These are phyloP conservation scores for Sisyra terminalis DNA, from an alignment of 2,888 invertebrate species.

Conservation along the genomic window DNA sequence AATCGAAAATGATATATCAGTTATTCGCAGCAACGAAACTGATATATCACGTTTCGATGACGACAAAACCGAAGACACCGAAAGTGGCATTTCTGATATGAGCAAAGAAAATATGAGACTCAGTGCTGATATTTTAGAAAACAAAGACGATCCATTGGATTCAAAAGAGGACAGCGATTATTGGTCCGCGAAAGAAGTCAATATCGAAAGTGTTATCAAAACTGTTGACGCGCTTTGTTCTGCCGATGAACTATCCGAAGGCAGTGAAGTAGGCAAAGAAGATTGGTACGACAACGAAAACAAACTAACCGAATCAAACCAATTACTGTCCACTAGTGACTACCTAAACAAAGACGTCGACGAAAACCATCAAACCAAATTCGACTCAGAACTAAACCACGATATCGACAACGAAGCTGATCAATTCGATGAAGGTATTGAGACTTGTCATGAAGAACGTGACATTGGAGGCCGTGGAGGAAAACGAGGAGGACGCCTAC, in stretches of 20 bases:
- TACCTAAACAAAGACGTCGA: constrained; percentile 14
- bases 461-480: constrained; percentile 17
- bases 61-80: constrained; percentile 21
- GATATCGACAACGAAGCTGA: constrained; percentile 11
- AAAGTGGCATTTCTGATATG: constrained; percentile 21
- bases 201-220: constrained; percentile 68
- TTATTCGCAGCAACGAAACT: constrained; percentile 19
- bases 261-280: constrained; percentile 21
- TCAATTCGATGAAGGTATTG: constrained; percentile 20
- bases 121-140: constrained; percentile 19
- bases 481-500: constrained; percentile 17
- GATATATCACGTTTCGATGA: constrained; percentile 21
- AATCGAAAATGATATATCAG: constrained; percentile 12
- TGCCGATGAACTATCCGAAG: constrained; percentile 27
- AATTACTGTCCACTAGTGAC: constrained; percentile 13
- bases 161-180: constrained; percentile 55
- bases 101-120: constrained; percentile 20
- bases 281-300: constrained; percentile 13
- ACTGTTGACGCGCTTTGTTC: constrained; percentile 53
- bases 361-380: constrained; percentile 11
- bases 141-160: constrained; percentile 30
- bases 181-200: constrained; percentile 65
- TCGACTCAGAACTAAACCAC: neutral
- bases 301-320: constrained; percentile 10
- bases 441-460: constrained; percentile 18